Evolutionary conservation across 2,888 invertebrate species (phyloP).

Genomic region (Scaptomyza tumidula): DNA sequence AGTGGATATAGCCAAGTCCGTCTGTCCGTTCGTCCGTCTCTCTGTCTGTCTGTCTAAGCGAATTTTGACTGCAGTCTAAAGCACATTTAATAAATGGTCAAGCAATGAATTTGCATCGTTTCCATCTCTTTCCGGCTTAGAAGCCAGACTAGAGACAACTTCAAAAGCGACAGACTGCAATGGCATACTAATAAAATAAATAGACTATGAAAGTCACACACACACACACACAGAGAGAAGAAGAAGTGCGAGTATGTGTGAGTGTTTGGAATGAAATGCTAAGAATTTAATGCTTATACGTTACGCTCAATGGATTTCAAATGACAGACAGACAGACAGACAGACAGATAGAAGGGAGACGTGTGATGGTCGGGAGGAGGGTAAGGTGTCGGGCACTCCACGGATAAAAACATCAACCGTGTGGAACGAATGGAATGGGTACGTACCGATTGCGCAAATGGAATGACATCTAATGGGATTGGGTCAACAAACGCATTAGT

Average conservation of each 20-base stretch:
- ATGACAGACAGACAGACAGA: conserved; percentile 32
- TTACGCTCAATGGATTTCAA: conserved; percentile 53
- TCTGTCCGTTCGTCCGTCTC: too few relatives aligned
- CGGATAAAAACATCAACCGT: conserved; percentile 22
- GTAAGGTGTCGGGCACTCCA: not conserved
- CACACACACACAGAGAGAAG: not conserved
- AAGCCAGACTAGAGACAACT: conserved; percentile 16
- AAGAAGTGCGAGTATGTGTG: not conserved
- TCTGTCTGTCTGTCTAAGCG: too few relatives aligned
- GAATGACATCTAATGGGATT: conserved; percentile 36
- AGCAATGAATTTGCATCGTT: conserved; percentile 16
- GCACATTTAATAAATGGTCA: conserved; percentile 10
- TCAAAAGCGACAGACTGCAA: conserved; percentile 33
- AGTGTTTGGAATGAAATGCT: conserved; percentile 39
- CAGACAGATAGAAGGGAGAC: not conserved
- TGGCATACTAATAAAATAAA: conserved; percentile 61
- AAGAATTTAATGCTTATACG: conserved; percentile 45
- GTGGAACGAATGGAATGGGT: conserved; percentile 18
- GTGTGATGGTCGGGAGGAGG: not conserved
- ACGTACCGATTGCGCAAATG: conserved; percentile 6
- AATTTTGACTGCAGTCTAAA: not conserved
- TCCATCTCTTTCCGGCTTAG: conserved; percentile 1
- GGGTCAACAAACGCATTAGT: conserved; percentile 50
- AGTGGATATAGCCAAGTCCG: too few relatives aligned
- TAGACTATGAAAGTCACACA: conserved; percentile 53